A percentile compares a stretch with the other conserved stretches of the same genome.
These are phyloP conservation scores for Festucalex cinctus DNA, from an alignment of 2,113 vertebrate genomes.

Conservation along the genomic window DNA sequence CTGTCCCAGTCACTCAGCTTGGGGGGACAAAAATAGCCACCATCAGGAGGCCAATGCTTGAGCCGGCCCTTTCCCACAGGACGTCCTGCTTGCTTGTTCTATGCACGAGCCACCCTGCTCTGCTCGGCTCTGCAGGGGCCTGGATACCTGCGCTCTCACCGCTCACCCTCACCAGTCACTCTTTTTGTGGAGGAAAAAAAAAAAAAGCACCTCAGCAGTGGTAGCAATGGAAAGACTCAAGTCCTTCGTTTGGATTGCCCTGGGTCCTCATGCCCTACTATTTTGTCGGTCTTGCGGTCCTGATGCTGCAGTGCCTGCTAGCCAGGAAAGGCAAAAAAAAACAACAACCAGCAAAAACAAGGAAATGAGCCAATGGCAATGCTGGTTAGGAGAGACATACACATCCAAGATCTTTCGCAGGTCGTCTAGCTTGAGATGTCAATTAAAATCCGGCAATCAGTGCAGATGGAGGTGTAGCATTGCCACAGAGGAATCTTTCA, in stretches of 20 bases:
- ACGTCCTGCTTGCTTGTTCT: conserved; percentile 66
- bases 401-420: conserved; percentile 53
- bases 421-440: conserved; percentile 35
- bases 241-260: conserved; percentile 65
- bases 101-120: conserved; percentile 55
- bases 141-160: conserved; percentile 66
- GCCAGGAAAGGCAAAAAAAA: conserved; percentile 65
- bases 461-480: conserved; percentile 49
- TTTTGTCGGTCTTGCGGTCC: conserved; percentile 74
- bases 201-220: conserved; percentile 73
- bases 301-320: conserved; percentile 78
- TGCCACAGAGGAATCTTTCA: conserved; percentile 48
- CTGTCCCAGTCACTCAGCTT: conserved; percentile 83
- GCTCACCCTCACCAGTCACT: conserved; percentile 64
- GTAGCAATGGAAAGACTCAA: conserved; percentile 68
- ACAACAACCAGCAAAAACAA: conserved; percentile 55
- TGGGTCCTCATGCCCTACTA: conserved; percentile 76
- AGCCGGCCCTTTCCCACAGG: conserved; percentile 68
- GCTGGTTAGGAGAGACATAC: conserved; percentile 44
- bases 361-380: conserved; percentile 63
- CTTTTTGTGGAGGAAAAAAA: conserved; percentile 51
- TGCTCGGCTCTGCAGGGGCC: conserved; percentile 63
- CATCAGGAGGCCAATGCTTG: conserved; percentile 67
- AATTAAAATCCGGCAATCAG: conserved; percentile 56
- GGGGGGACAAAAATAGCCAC: conserved; percentile 70